Conservation (phyloP, 2,888 invertebrate genomes). For the Morinoia aosen region DNA sequence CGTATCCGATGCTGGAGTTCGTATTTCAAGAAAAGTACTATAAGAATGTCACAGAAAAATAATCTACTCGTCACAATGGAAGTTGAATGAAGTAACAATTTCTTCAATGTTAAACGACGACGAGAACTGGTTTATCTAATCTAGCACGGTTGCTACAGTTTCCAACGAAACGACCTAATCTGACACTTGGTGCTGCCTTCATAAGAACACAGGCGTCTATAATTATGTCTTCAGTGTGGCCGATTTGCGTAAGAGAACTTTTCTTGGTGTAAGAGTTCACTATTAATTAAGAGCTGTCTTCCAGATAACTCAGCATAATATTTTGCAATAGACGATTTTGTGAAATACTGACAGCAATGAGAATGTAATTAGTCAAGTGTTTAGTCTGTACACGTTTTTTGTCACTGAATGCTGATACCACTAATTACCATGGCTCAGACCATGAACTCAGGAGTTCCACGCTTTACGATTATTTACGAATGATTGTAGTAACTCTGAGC, state of each 20-base stretch:
- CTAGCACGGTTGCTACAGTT: neutral
- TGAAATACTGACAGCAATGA: neutral
- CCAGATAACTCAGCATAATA: neutral
- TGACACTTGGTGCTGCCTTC: neutral
- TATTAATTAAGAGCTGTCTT: too few species aligned
- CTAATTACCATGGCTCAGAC: neutral
- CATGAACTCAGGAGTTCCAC: neutral
- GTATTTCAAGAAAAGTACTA: neutral
- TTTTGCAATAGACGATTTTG: neutral
- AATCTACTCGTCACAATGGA: neutral
- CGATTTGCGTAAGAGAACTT: neutral
- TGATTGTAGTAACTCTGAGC: slow-evolving; percentile 13
- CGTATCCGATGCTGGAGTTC: neutral
- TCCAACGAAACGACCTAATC: neutral
- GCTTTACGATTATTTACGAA: neutral
- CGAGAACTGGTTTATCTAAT: neutral
- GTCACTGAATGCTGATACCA: neutral
- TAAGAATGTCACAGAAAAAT: neutral
- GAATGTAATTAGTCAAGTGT: neutral
- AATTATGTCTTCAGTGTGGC: neutral
- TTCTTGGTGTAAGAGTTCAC: neutral
- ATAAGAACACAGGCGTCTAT: neutral
- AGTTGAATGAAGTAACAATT: neutral
- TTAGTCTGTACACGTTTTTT: neutral
- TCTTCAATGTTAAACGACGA: neutral